Evolutionary conservation across 2,797 vertebrate species (phyloP), one percentile per base, ranked within the genome.

Genomic region (Carapus acus): DNA sequence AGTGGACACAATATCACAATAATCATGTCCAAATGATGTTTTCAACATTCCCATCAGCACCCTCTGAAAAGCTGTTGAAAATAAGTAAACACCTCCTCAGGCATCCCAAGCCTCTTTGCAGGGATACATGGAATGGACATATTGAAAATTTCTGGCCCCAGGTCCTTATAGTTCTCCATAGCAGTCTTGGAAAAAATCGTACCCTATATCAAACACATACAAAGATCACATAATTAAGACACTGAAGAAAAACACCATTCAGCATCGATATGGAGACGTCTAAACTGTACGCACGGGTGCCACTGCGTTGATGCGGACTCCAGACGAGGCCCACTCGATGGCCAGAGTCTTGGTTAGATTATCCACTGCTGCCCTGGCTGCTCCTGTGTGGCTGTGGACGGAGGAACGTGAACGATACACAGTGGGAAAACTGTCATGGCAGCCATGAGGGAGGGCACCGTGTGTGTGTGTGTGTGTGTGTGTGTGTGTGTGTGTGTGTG

Each of bases 261-360:
- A n/a, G n/a, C n/a, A n/a, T n/a, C n/a, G n/a, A n/a, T n/a, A n/a
- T n/a, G n/a, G n/a, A 36, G 13, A 36, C 2, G 18, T 7, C 1
- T 16, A 9, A 14, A 1, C 7, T 43, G n/a, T n/a, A 89, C 91
- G n/a, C 81, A 98, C 94, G 8, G 94, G 94, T 13, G 92, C 91
- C 7, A 98, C 53, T 0, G 90, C 83, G 38, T 97, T 97, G 77
- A 98, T 76, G 54, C 94, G 71, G n/a, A 97, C 78, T 37, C 95
- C 93, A 0, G 82, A 88, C 21, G 56, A 36, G 2, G 95, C 93
- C 94, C 95, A 98, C 57, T 93, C 92, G 2, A 96, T 70, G 45
- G 95, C 91, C 48, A 97, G 85, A 58, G 75, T 89, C 80, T 96
- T 98, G 15, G 92, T 94, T 9, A 97, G 76, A 61, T 90, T 94